Base-by-base conservation (phyloP, 2,797 vertebrate species). In the Pyrocephalus nanus region DNA sequence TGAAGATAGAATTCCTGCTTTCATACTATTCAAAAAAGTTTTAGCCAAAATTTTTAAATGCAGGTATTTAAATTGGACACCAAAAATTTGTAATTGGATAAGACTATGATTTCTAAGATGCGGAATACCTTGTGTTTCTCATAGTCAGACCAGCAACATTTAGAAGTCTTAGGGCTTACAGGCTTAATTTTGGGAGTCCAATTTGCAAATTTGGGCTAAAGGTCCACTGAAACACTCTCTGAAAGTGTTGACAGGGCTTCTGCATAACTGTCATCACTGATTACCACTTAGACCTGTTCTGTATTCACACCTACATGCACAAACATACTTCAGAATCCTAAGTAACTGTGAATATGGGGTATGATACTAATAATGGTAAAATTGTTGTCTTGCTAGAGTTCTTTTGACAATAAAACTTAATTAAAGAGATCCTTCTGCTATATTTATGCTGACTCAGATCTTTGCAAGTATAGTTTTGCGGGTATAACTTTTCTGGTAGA, bases 401-500 rank as follows among this genome's bases (percentile, higher is more conserved):
- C 22, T 84, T 83, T 72, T 72, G 66, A 34, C n/a, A 66, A 25
- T n/a, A 36, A 20, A 45, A 40, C 21, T 92, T 83, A 15, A 30
- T 53, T 82, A 58, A 38, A 48, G 65, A 78, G 71, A 51, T 65
- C 54, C 6, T 88, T 92, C 34, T 51, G 6, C 10, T 71, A 8
- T 82, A 38, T 93, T 92, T 85, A 58, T 61, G 27, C 62, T 57
- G 80, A 69, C 15, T 34, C 26, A 72, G 7, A 32, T 81, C 36
- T 85, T 50, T 81, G 50, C 36, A 65, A 65, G 58, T 65, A 23
- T 84, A 29, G 57, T 69, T 93, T 88, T 84, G 81, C 58, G 58
- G 72, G 58, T 91, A 4, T 65, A 69, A 23, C 47, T 90, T 90
- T 62, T 25, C 47, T 66, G 16, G 34, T 66, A 81, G 62, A 78